Conservation (phyloP, 2,888 invertebrate species). For the Melipona beecheii region DNA sequence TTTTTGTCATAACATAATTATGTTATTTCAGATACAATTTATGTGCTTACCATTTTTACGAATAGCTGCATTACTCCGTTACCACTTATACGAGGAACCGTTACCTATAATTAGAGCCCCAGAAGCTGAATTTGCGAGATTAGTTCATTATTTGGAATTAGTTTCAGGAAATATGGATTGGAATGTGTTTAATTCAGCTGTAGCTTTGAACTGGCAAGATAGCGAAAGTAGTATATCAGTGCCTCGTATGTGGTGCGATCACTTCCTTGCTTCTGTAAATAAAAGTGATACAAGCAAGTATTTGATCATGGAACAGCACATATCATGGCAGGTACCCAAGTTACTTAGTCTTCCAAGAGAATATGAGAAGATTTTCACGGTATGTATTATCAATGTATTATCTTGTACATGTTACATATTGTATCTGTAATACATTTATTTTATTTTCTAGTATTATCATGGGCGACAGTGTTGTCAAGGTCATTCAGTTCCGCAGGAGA, state of each 20-base stretch:
- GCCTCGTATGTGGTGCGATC: constrained; percentile 89
- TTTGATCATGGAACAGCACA: constrained; percentile 90
- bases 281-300: constrained; percentile 88
- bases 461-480: constrained; percentile 95
- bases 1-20: background rate
- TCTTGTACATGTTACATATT: no score
- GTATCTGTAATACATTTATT: background rate
- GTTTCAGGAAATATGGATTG: constrained; percentile 89
- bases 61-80: constrained; percentile 92
- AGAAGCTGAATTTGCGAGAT: constrained; percentile 90
- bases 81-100: constrained; percentile 92
- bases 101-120: constrained; percentile 88
- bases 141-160: constrained; percentile 92
- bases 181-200: constrained; percentile 88
- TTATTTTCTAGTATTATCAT: constrained; percentile 91
- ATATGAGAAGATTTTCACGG: constrained; percentile 96
- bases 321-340: constrained; percentile 92
- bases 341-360: constrained; percentile 94
- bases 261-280: constrained; percentile 86
- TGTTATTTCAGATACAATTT: constrained; percentile 87
- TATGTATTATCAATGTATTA: constrained; percentile 73
- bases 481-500: constrained; percentile 95
- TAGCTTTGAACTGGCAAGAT: constrained; percentile 87
- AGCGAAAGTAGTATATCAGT: constrained; percentile 84
- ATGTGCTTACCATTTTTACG: constrained; percentile 93